Conservation (phyloP, 2,888 invertebrate genomes). For the Stenodema calcarata region DNA sequence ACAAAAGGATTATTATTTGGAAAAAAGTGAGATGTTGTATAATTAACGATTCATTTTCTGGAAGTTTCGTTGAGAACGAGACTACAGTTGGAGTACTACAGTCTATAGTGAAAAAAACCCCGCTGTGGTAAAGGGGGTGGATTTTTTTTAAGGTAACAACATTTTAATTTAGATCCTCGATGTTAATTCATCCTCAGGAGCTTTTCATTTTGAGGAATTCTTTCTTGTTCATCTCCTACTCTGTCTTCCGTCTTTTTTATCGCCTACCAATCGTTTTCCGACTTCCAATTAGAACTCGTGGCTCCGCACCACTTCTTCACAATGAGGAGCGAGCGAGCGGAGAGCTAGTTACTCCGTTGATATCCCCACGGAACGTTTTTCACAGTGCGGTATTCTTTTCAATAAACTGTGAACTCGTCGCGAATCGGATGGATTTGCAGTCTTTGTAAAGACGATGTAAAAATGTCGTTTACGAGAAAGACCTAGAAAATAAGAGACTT, state of each 20-base stretch:
- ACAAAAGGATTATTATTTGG: conserved; percentile 8
- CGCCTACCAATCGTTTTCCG: background rate
- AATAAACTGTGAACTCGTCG: too few species aligned
- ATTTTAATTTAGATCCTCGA: conserved; percentile 37
- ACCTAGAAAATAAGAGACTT: too few species aligned
- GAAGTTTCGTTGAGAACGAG: background rate
- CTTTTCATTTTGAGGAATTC: conserved; percentile 3
- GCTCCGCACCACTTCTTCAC: background rate
- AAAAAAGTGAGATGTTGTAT: conserved; percentile 35
- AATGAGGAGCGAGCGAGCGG: too few species aligned
- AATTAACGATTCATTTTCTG: conserved; percentile 35
- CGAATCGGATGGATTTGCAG: too few species aligned
- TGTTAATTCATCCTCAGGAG: conserved; percentile 28
- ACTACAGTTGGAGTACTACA: background rate
- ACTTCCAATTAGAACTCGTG: background rate
- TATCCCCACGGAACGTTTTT: too few species aligned
- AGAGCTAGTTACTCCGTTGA: too few species aligned
- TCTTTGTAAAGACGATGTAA: too few species aligned
- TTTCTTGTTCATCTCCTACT: background rate
- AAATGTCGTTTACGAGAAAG: too few species aligned
- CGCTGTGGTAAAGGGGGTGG: background rate
- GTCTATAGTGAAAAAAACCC: background rate
- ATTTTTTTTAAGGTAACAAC: conserved; percentile 11
- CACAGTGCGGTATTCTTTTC: too few species aligned
- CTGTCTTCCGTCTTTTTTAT: background rate